These are phyloP conservation scores for Hippolais icterina DNA, from an alignment of 2,113 vertebrate species.

Conservation along the genomic window DNA sequence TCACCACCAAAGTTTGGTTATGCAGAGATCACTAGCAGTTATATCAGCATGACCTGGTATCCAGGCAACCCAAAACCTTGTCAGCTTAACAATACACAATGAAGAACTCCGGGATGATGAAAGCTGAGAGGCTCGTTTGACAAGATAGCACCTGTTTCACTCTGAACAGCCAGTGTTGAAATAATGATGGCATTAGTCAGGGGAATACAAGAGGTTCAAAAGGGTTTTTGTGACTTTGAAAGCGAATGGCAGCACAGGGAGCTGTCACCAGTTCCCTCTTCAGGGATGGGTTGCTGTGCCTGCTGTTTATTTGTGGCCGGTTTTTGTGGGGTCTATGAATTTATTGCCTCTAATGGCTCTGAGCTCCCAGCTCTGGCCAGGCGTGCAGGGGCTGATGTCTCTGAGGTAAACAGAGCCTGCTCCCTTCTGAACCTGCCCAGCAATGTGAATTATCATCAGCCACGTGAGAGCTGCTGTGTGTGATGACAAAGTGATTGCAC, in stretches of 20 bases:
- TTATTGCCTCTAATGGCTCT: not conserved
- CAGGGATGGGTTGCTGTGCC: not conserved
- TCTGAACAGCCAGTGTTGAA: conserved; percentile 36
- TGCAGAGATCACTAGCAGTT: conserved; percentile 21
- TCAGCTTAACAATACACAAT: conserved; percentile 59
- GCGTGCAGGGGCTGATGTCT: not conserved
- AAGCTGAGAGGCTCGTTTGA: conserved; percentile 52
- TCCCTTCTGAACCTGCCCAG: not conserved
- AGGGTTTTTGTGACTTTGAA: conserved; percentile 34
- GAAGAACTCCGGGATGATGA: conserved; percentile 55
- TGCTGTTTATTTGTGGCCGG: not conserved
- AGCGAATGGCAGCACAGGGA: not conserved
- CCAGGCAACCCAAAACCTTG: conserved; percentile 72
- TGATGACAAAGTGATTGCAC: not conserved
- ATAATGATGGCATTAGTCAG: conserved; percentile 37
- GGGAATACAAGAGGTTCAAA: conserved; percentile 39
- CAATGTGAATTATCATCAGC: not conserved
- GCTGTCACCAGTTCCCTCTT: not conserved
- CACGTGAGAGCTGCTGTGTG: not conserved
- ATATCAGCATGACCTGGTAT: conserved; percentile 65
- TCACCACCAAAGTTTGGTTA: conserved; percentile 40
- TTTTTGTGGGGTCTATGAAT: not conserved
- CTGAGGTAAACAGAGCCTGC: not conserved
- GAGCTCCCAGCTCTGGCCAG: not conserved
- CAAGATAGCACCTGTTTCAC: conserved; percentile 38